Conservation (phyloP, 2,797 vertebrate genomes). For the Furcifer pardalis region DNA sequence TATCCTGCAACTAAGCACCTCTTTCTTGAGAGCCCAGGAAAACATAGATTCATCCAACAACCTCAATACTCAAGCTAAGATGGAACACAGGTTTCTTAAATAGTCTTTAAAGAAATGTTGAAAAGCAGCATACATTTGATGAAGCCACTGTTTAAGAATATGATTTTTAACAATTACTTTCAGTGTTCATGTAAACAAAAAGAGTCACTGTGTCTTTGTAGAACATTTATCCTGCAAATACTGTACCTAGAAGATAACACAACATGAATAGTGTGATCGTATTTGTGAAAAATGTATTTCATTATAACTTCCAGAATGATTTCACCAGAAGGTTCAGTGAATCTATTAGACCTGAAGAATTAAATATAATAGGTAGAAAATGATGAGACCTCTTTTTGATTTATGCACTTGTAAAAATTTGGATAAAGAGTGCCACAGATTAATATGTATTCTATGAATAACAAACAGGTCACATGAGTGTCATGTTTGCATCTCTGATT, state of each 20-base stretch:
- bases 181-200: constrained; percentile 21
- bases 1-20: neutral
- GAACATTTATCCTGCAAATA: constrained; percentile 30
- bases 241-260: neutral
- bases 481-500: neutral
- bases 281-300: constrained; percentile 43
- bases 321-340: constrained; percentile 41
- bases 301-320: constrained; percentile 55
- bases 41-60: neutral
- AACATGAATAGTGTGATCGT: constrained; percentile 23
- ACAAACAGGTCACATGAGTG: neutral
- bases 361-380: constrained; percentile 62
- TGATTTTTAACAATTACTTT: neutral
- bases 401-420: constrained; percentile 54
- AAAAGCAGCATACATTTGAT: neutral
- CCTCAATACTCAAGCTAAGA: neutral
- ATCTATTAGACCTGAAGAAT: constrained; percentile 52
- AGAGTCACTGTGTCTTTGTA: constrained; percentile 10
- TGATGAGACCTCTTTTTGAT: constrained; percentile 40
- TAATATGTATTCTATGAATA: constrained; percentile 52
- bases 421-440: constrained; percentile 55
- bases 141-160: neutral
- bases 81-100: neutral
- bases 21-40: neutral
- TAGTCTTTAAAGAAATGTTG: neutral